Conservation (phyloP, 2,888 invertebrate species). For the Chaitophorus viminalis region DNA sequence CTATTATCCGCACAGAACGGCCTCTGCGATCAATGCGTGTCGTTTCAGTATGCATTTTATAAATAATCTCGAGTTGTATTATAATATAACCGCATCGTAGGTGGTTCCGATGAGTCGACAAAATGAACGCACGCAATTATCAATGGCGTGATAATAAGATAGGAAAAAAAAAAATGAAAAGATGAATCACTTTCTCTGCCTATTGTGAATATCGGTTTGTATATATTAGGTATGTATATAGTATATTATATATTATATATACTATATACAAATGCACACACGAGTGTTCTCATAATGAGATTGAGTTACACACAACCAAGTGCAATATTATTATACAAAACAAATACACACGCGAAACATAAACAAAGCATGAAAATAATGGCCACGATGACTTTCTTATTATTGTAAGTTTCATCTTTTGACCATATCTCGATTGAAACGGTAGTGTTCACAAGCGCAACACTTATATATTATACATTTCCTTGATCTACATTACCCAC, state of each 20-base stretch:
- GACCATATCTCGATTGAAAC: conserved; percentile 6
- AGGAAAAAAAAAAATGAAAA: conserved; percentile 3
- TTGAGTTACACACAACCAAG: conserved; percentile 31
- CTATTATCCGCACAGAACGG: too few relatives aligned
- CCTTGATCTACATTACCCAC: conserved; percentile 9
- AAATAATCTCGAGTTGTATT: background rate
- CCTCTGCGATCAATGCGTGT: too few relatives aligned
- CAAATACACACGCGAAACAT: conserved; percentile 27
- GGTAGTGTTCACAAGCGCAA: background rate
- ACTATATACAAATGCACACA: background rate
- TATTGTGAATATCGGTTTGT: conserved; percentile 36
- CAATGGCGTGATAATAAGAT: background rate
- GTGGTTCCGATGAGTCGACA: conserved; percentile 11
- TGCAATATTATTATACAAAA: conserved; percentile 41
- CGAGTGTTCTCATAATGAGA: conserved; percentile 6
- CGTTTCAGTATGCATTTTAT: background rate
- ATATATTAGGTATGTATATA: background rate
- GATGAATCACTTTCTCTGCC: conserved; percentile 44
- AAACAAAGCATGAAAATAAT: conserved; percentile 51
- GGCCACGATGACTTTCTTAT: conserved; percentile 42
- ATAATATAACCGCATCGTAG: background rate
- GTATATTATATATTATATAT: background rate
- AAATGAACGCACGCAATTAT: conserved; percentile 30
- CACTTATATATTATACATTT: too few relatives aligned
- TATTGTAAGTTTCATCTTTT: conserved; percentile 32